Base-by-base conservation (phyloP, 2,888 invertebrate species). In the Phengaris alcon region DNA sequence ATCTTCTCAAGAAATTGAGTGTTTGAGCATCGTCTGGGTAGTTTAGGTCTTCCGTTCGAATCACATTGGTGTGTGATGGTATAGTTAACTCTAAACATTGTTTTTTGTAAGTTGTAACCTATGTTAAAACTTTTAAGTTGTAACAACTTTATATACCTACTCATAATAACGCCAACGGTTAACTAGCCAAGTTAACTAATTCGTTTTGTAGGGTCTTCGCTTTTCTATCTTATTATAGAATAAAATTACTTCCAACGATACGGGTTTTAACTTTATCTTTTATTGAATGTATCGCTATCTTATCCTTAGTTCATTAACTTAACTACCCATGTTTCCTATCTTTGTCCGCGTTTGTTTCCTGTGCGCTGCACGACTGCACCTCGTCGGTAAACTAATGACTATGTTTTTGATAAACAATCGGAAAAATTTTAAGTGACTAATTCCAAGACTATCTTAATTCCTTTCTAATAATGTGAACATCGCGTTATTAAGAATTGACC, bases 311-410 rank as follows among this genome's bases (percentile, higher is more conserved):
- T 72, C 72, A 35, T 72, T 72, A 72, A 52, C 52, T 52, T 12
- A 72, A 51, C 48, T 70, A 48, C 51, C 48, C 48, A 72, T 52
- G 35, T 72, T 72, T 54, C 72, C 72, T 72, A 72, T 72, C 72
- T 72, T 15, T 52, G 52, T 52, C 35, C 52, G 70, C 22, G 72
- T 13, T 68, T 68, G 68, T 68, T 72, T 72, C 72, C 72, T 72
- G 72, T 52, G 35, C 72, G 35, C 46, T 48, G 81, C 81, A 80
- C 80, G 82, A 80, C 84, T 81, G 82, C 84, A 86, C 80, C 84
- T 83, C 85, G 85, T 86, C 82, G 81, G 81, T 77, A 77, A 68
- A 76, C 76, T 77, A 78, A 82, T 72, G 54, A 54, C 52, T 46
- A 48, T 48, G 69, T 69, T 69, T 68, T 69, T 69, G 48, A 69